A percentile compares a stretch with the other conserved stretches of the same genome.
phyloP scores from a whole-genome alignment of 1,140 invertebrate species.

The Euura saliciscinereae region DNA sequence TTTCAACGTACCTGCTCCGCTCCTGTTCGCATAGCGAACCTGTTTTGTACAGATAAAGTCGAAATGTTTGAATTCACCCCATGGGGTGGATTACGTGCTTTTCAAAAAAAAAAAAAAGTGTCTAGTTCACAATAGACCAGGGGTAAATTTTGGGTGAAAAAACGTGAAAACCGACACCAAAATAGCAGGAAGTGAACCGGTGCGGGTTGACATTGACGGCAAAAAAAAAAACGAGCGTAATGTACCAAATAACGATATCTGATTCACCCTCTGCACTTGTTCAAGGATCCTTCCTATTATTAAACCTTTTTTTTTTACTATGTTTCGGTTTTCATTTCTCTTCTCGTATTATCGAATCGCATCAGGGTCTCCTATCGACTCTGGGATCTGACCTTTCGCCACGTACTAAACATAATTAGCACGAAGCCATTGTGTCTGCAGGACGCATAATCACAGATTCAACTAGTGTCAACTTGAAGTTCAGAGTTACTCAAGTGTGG shows the following conservation, averaged over 20 bases:
- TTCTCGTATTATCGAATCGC: background rate
- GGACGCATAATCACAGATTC: too few relatives aligned
- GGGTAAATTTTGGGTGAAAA: conserved; percentile 60
- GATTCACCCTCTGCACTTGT: conserved; percentile 36
- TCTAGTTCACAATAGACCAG: conserved; percentile 39
- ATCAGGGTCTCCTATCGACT: background rate
- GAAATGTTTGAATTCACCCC: conserved; percentile 51
- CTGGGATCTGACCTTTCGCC: background rate
- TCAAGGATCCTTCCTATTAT: background rate
- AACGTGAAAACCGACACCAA: conserved; percentile 60
- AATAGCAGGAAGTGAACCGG: conserved; percentile 49
- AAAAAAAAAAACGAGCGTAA: conserved; percentile 45
- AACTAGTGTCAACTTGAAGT: too few relatives aligned
- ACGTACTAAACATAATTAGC: background rate
- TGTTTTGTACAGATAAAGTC: conserved; percentile 45
- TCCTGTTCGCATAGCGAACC: background rate
- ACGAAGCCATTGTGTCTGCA: too few relatives aligned
- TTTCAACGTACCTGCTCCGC: conserved; percentile 43
- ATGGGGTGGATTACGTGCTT: conserved; percentile 57
- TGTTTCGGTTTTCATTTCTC: background rate
- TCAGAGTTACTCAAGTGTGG: too few relatives aligned
- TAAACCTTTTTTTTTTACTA: background rate
- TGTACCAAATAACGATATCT: conserved; percentile 48
- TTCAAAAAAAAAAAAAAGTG: conserved; percentile 46
- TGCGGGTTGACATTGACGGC: conserved; percentile 48